phyloP scores from a whole-genome alignment of 2,113 vertebrate genomes.

The Cottus gobio region DNA sequence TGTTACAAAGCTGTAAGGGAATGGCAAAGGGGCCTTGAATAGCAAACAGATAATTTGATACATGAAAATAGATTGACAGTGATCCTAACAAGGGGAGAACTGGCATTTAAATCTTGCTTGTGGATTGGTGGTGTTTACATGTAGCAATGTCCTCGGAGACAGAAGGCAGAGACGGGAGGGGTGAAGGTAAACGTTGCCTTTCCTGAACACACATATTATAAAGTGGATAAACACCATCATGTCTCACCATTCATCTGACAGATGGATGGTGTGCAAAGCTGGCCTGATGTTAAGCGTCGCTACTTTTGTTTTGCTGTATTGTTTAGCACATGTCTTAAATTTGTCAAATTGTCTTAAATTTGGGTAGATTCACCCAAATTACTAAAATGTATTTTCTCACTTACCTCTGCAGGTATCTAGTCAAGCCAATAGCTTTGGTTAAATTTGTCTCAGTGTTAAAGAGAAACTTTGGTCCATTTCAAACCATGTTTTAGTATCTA shows the following conservation, averaged over 20 bases:
- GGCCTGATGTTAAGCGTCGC: neutral
- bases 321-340: neutral
- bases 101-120: slow-evolving; percentile 26
- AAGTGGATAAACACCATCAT: slow-evolving; percentile 32
- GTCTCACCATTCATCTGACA: neutral
- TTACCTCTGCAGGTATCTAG: neutral
- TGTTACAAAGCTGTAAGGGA: slow-evolving; percentile 2
- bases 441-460: neutral
- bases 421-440: neutral
- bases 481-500: neutral
- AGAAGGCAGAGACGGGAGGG: slow-evolving; percentile 22
- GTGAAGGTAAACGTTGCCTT: slow-evolving; percentile 52
- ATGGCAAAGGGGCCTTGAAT: slow-evolving; percentile 7
- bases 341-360: too few relatives aligned
- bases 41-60: slow-evolving; percentile 37
- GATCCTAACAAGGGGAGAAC: slow-evolving; percentile 1
- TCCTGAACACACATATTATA: slow-evolving; percentile 49
- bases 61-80: slow-evolving; percentile 13
- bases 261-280: neutral
- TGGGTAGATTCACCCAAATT: neutral
- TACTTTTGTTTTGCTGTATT: neutral
- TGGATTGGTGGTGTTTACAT: slow-evolving; percentile 53
- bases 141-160: slow-evolving; percentile 45
- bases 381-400: neutral
- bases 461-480: neutral